Evolutionary conservation across 2,797 vertebrate species (phyloP), one percentile per base, ranked within the genome.

Genomic region (Esox lucius): DNA sequence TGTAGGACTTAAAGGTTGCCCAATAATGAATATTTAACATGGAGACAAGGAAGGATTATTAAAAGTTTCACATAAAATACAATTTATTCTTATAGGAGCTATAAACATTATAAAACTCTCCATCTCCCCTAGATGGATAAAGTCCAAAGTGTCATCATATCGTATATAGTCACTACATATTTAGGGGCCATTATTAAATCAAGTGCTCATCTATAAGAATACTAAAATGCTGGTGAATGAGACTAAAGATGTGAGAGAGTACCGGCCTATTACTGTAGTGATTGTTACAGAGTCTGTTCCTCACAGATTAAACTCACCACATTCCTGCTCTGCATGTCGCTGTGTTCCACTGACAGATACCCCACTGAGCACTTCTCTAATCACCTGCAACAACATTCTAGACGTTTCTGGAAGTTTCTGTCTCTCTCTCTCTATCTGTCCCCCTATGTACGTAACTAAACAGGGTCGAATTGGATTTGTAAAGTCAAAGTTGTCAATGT

Each of bases 271-370:
- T 61, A 61, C 56, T 61, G 56, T 22, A 61, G 56, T 61, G 56
- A 65, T 33, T 33, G 31, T 66, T 85, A 86, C 76, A 86, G 77
- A 77, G 84, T 82, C 80, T 86, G 81, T 80, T 82, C 85, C 87
- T 86, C 74, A 80, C 87, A 87, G 87, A 91, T 92, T 85, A 92
- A 90, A 89, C 87, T 88, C 85, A 80, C 91, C 85, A 80, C 92
- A 94, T 93, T 94, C 92, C 92, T 92, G 75, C 91, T 85, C 91
- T 88, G 91, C 90, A 83, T 90, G 91, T 86, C 28, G 84, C 89
- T 89, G 84, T 91, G 90, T 86, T 89, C 83, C 90, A 87, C 87
- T 90, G 88, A 92, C 89, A 76, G 88, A 87, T 82, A 85, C 88
- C 91, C 92, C 87, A 81, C 91, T 90, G 91, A 81, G 89, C 90